Conservation (phyloP, 92 coral and sea anemone species). For the Zoanthus sociatus region DNA sequence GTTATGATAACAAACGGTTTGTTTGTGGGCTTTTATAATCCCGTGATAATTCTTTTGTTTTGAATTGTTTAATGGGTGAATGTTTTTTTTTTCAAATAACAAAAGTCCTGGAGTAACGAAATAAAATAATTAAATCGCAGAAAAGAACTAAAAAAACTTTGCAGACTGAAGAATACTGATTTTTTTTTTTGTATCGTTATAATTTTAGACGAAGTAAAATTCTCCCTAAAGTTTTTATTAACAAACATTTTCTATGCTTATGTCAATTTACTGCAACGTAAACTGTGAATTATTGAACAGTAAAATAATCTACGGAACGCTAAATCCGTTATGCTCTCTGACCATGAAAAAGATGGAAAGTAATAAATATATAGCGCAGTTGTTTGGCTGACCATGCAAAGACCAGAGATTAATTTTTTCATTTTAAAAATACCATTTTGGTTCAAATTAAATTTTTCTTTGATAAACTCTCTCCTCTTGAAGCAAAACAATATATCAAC, state of each 20-base stretch:
- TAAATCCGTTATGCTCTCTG: slow-evolving; percentile 1
- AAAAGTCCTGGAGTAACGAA: not conserved
- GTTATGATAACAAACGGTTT: not conserved
- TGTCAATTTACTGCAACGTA: slow-evolving; percentile 41
- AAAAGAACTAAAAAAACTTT: not conserved
- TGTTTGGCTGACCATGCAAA: not conserved
- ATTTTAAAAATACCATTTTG: not conserved
- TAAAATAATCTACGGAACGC: not conserved
- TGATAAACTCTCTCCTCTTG: not conserved
- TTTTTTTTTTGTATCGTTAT: not conserved
- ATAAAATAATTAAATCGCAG: not conserved
- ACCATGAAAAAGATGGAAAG: not conserved
- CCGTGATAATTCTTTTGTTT: not conserved
- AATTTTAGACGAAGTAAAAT: not conserved
- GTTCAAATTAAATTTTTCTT: not conserved
- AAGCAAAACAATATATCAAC: not conserved
- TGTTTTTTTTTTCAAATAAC: not conserved
- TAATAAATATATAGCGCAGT: not conserved
- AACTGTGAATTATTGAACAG: slow-evolving; percentile 38
- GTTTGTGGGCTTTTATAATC: not conserved
- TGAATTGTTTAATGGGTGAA: not conserved
- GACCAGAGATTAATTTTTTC: not conserved
- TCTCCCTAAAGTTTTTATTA: not conserved
- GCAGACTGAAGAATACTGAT: not conserved
- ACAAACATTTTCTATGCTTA: slow-evolving; percentile 40